Evolutionary conservation across 2,797 vertebrate species (phyloP).

Genomic region (Cossypha caffra): DNA sequence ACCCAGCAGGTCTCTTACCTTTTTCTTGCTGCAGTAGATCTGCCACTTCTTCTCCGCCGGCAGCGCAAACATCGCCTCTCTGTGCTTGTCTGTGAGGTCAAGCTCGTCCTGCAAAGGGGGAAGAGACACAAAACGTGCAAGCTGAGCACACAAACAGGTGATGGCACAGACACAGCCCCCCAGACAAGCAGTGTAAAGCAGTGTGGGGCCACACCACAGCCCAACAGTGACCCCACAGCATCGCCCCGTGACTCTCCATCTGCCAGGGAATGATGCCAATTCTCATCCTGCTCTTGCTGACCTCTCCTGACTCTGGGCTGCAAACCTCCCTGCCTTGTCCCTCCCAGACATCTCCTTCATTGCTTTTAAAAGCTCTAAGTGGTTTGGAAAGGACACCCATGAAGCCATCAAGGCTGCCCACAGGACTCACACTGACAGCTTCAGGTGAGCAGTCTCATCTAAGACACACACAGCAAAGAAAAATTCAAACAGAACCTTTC

Average conservation of each 20-base stretch:
- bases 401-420: neutral
- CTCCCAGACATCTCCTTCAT: neutral
- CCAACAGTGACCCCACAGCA: rapidly evolving
- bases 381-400: neutral
- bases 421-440: neutral
- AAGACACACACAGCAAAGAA: neutral
- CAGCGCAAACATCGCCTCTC: slow-evolving; percentile 92
- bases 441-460: neutral
- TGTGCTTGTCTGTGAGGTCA: slow-evolving; percentile 90
- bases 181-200: neutral
- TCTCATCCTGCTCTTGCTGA: neutral
- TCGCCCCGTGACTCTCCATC: rapidly evolving
- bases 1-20: slow-evolving; percentile 72
- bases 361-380: neutral
- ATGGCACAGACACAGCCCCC: neutral
- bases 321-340: neutral
- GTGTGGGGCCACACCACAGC: neutral
- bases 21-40: slow-evolving; percentile 95
- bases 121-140: neutral
- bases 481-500: neutral
- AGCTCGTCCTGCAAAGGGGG: slow-evolving; percentile 86
- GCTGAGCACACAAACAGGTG: neutral
- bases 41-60: slow-evolving; percentile 96
- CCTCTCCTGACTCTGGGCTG: neutral
- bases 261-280: neutral